Percentiles rank a stretch among this genome's conserved stretches.
These are phyloP conservation scores for Ceratosolen fusciceps DNA, from an alignment of 1,140 invertebrate genomes.

Conservation along the genomic window DNA sequence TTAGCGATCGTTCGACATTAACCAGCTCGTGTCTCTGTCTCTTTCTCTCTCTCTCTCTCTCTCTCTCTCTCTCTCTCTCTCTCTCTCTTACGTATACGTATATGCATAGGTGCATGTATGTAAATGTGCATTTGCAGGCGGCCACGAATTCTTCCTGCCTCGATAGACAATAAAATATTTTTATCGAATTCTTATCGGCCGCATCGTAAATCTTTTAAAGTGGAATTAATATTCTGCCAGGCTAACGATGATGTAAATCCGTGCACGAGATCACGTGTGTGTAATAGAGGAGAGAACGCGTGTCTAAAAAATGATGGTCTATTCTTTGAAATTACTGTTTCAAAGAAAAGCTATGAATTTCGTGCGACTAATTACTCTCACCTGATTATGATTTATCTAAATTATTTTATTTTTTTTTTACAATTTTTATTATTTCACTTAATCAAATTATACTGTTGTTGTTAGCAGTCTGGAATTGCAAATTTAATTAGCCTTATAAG, in stretches of 20 bases:
- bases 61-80: no score
- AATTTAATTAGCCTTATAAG: neutral
- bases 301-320: neutral
- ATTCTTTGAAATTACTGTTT: neutral
- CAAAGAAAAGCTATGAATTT: neutral
- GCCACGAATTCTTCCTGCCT: neutral
- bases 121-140: neutral
- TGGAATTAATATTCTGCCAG: neutral
- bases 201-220: conserved; percentile 2
- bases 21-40: neutral
- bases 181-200: neutral
- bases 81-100: no score
- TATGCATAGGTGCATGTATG: no score
- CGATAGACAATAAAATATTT: neutral
- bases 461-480: neutral
- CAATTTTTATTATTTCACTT: neutral
- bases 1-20: neutral
- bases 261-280: neutral
- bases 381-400: no score
- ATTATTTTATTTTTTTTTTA: neutral
- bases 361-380: neutral
- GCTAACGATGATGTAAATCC: neutral
- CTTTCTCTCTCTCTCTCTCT: no score
- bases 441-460: neutral
- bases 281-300: neutral